Evolutionary conservation across 2,113 vertebrate genomes (phyloP).

Genomic region (Promerops cafer): DNA sequence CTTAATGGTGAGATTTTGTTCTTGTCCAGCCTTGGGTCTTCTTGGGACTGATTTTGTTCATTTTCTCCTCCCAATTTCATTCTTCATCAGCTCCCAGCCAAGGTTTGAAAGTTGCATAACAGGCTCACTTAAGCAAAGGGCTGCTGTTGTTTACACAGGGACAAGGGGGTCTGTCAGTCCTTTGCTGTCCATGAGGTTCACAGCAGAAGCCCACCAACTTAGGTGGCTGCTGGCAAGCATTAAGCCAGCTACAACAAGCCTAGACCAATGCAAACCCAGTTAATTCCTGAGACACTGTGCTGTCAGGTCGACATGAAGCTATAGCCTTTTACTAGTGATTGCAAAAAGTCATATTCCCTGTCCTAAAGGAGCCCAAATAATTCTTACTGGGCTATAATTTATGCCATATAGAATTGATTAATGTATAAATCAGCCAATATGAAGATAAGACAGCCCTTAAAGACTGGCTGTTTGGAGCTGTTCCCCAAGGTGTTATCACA

Average conservation of each 20-base stretch:
- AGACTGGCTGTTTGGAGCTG: background rate
- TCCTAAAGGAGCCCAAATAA: background rate
- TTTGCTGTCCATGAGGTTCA: rapidly evolving
- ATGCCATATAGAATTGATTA: background rate
- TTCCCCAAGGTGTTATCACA: constrained; percentile 10
- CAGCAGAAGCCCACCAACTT: background rate
- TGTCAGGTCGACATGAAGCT: background rate
- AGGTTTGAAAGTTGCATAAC: background rate
- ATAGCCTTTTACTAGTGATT: background rate
- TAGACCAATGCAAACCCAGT: background rate
- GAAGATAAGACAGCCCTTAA: background rate
- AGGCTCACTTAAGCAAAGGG: background rate
- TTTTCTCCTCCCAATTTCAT: background rate
- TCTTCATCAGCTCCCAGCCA: background rate
- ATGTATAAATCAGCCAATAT: background rate
- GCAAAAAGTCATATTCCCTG: background rate
- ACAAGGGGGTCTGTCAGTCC: background rate
- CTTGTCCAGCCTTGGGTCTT: background rate
- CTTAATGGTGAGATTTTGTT: background rate
- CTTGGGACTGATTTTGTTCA: background rate
- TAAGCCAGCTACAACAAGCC: background rate
- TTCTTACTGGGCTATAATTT: background rate
- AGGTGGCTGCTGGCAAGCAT: background rate
- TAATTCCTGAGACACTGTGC: background rate
- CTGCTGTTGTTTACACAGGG: background rate